phyloP scores from a whole-genome alignment of 64 coral and sea anemone genomes.

The Montipora capricornis region DNA sequence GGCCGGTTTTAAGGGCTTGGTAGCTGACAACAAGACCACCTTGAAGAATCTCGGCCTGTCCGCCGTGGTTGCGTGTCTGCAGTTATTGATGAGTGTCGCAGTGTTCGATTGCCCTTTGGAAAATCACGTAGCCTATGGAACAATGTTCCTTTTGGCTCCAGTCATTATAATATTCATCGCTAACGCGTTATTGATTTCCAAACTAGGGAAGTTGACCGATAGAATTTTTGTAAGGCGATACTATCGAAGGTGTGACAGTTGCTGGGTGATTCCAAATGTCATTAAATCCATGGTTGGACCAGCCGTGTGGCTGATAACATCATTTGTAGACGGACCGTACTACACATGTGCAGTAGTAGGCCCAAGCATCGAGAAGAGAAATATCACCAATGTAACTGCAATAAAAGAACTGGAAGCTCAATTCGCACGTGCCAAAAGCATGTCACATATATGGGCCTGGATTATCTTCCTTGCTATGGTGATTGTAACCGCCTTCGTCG shows the following conservation, averaged over 20 bases:
- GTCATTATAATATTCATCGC: not conserved
- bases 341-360: conserved; percentile 11
- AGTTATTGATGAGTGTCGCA: not conserved
- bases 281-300: conserved; percentile 19
- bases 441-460: conserved; percentile 35
- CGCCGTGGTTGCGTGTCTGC: not conserved
- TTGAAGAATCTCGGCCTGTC: conserved; percentile 18
- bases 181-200: not conserved
- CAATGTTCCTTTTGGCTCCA: not conserved
- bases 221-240: not conserved
- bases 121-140: not conserved
- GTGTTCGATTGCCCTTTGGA: conserved; percentile 12
- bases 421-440: conserved; percentile 7
- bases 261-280: not conserved
- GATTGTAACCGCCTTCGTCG: not conserved
- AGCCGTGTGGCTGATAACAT: conserved; percentile 8
- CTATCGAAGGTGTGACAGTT: not conserved
- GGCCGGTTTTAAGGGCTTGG: not conserved
- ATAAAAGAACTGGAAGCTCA: not conserved
- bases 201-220: not conserved
- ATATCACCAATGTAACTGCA: conserved; percentile 5
- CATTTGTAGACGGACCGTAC: not conserved
- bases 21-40: not conserved
- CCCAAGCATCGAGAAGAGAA: conserved; percentile 20
- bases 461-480: not conserved